Base-by-base conservation (phyloP, 1,140 invertebrate species). In the Bombyx mori region DNA sequence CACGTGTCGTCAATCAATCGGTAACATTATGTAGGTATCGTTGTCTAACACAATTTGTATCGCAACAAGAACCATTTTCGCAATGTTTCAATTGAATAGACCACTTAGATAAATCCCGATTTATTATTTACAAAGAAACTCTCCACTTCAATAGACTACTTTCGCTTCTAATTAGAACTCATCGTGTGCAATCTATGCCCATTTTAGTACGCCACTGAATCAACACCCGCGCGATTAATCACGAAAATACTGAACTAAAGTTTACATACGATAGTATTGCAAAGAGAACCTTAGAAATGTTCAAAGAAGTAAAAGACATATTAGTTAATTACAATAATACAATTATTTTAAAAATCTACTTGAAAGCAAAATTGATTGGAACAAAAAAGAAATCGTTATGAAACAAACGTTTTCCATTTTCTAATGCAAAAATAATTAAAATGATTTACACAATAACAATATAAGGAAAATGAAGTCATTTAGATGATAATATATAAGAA, bases 51-150 rank as follows among this genome's bases (percentile, higher is more conserved):
- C 72, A 83, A 85, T 79, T 85, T 82, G 79, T 82, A 82, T 69
- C 67, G 73, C 74, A 77, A 82, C 72, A 66, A 76, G 70, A 69
- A 57, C 61, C 57, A 75, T 75, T 84, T 84, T 82, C 77, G 75
- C 78, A 84, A 84, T 75, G 72, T 79, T 79, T 75, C 75, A 75
- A 79, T 81, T 78, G 73, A 79, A 81, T 82, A 66, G 71, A 69
- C 70, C 79, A 77, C 72, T 79, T 77, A 74, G 77, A 75, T 80
- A 77, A 73, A 71, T 63, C 65, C 53, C 55, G 70, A 77, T 80
- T 77, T 80, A 80, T 82, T 76, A 71, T 82, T 73, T 71, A 60
- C 64, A 65, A 66, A 58, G 55, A 46, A 63, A 62, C 57, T 63
- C 52, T 66, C 54, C 18, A 44, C 54, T 56, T 51, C 43, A 57